Base-by-base conservation (phyloP, 2,797 vertebrate species). In the Danio choprae region DNA sequence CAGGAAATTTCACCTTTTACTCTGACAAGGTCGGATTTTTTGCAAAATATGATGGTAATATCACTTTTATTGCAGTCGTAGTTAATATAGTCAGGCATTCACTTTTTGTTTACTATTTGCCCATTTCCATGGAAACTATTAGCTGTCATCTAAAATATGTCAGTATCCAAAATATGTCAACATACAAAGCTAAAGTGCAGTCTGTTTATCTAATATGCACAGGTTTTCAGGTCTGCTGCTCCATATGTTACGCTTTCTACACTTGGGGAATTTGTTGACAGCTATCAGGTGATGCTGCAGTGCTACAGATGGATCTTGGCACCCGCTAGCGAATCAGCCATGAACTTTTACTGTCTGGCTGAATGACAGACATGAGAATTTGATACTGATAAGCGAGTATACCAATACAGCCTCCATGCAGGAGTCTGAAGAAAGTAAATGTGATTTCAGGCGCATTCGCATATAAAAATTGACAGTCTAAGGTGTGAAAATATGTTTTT, bases 1-100 rank as follows among this genome's bases (percentile, higher is more conserved):
- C 72, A 72, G 83, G 83, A 82, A 62, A 59, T 75, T 43, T 81
- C n/a, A 79, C 59, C 44, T 64, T 65, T 84, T 67, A 48, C 70
- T 56, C 3, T 71, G 59, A 79, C 64, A 43, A n/a, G 71, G 65
- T 68, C 50, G 58, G 13, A 64, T 41, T 13, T 12, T 0, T 5
- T 7, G 20, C 1, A 46, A 65, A 58, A 71, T 38, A 50, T 63
- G 6, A 63, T 10, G 55, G 41, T 50, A 18, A 60, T 58, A 12
- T 51, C 44, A 51, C n/a, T 62, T 40, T 67, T 60, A 62, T 60
- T 59, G 53, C 50, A 29, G 44, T 29, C 48, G 46, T 12, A 15
- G 53, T 7, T 58, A 12, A 16, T 40, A 41, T 22, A 8, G 55
- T 38, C 69, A 29, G 4, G 4, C 29, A 40, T 77, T 48, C 5